A percentile compares a stretch with the other conserved stretches of the same genome.
Conservation (phyloP, 2,113 vertebrate species). For the Elachura formosa region DNA sequence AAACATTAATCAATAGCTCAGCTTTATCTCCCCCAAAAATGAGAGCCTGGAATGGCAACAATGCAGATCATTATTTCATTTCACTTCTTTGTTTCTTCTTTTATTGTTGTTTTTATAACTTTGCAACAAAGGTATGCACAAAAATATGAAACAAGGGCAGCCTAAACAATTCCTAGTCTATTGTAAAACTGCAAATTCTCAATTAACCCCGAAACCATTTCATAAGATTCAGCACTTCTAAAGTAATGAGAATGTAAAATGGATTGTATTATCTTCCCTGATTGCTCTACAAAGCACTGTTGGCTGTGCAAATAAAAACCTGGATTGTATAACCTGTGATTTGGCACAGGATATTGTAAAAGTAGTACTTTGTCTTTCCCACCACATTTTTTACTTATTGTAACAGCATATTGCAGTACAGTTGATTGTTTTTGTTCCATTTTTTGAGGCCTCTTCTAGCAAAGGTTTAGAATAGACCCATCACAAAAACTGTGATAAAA, state of each 20-base stretch:
- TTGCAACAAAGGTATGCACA: background rate
- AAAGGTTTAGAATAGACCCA: background rate
- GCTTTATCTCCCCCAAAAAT: background rate
- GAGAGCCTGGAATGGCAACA: background rate
- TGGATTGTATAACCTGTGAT: constrained; percentile 17
- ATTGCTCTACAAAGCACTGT: constrained; percentile 32
- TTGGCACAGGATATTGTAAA: constrained; percentile 24
- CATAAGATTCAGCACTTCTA: constrained; percentile 35
- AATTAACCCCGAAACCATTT: constrained; percentile 50
- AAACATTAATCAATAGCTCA: constrained; percentile 45
- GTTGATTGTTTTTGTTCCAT: background rate
- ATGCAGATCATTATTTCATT: background rate
- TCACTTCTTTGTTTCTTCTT: background rate
- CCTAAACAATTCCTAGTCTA: constrained; percentile 24
- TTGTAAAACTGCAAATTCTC: constrained; percentile 35
- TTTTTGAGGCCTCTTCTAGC: background rate
- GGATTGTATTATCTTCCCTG: constrained; percentile 39
- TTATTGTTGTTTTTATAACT: constrained; percentile 12
- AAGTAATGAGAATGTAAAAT: constrained; percentile 57
- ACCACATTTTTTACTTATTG: constrained; percentile 31
- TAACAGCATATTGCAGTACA: background rate
- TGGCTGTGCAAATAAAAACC: constrained; percentile 38
- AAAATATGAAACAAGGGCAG: background rate
- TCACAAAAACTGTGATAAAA: background rate
- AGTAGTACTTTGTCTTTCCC: constrained; percentile 26